Base-by-base conservation (phyloP, 2,797 vertebrate species). In the Chloroceryle inda region DNA sequence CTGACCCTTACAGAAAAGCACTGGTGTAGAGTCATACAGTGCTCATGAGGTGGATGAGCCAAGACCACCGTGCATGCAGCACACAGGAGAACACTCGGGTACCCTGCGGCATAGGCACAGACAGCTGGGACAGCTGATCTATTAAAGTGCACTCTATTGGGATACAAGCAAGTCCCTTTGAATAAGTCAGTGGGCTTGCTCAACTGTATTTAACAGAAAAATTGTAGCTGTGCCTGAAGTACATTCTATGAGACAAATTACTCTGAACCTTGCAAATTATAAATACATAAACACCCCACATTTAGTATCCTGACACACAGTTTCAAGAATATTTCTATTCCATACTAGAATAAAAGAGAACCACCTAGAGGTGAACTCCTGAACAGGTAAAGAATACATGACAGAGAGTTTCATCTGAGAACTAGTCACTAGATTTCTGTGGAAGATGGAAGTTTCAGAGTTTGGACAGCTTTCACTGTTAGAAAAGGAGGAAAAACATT, bases 11-110 rank as follows among this genome's bases (percentile, higher is more conserved):
- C 11, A 69, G 7, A 53, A 68, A 88, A 58, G 26, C 61, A 44
- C 19, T 16, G 23, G 10, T 0, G 0, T 7, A 7, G 0, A 38
- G 35, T 29, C 53, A 50, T 10, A 37, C 9, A 15, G 21, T 2
- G 7, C 23, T 55, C 19, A 2, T 8, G 37, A 62, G 16, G 40
- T 12, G 59, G 23, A 50, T 38, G 5, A 89, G 63, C 55, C n/a
- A 53, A 4, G n/a, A 72, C 17, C 66, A 16, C 22, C 7, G 27
- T 6, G 35, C 47, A 21, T 7, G 15, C 38, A 33, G 22, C 2
- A 56, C 15, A 37, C 17, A 29, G 22, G 22, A 63, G 29, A 79
- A 72, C 31, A 14, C 72, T 35, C 55, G 82, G 66, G 55, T 59
- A 63, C 31, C 5, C 31, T 42, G 3, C 82, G 23, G 45, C 0